These are phyloP conservation scores for Cryptocephalus primarius DNA, from an alignment of 2,888 invertebrate genomes.

Conservation along the genomic window DNA sequence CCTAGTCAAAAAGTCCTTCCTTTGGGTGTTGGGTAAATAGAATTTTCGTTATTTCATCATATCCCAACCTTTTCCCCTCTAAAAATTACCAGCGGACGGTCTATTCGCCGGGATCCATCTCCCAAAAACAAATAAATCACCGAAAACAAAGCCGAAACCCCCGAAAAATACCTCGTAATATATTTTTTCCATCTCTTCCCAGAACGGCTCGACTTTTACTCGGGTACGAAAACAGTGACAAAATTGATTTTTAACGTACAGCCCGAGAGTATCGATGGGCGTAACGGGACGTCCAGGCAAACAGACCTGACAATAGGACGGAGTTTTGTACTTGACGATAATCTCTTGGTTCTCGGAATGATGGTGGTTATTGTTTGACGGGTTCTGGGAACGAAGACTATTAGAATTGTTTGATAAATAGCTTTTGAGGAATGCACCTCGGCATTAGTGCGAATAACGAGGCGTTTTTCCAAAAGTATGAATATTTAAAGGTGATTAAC, in stretches of 20 bases:
- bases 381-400: slow-evolving; percentile 8
- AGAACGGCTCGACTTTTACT: neutral
- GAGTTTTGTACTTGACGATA: slow-evolving; percentile 14
- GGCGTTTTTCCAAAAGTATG: too few species aligned
- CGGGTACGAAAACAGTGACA: slow-evolving; percentile 6
- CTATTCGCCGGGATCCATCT: neutral
- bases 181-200: slow-evolving; percentile 3
- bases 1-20: too few species aligned
- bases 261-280: slow-evolving; percentile 10
- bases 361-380: slow-evolving; percentile 7
- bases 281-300: slow-evolving; percentile 12
- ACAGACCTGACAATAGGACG: slow-evolving; percentile 14
- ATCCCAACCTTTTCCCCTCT: too few species aligned
- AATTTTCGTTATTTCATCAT: too few species aligned
- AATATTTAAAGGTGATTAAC: too few species aligned
- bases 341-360: slow-evolving; percentile 12
- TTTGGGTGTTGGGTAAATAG: too few species aligned
- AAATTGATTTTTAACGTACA: slow-evolving; percentile 18
- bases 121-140: slow-evolving; percentile 1
- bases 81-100: neutral
- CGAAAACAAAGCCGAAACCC: neutral
- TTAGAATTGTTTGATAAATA: neutral
- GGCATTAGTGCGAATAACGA: too few species aligned
- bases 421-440: too few species aligned
- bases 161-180: neutral